Percentiles rank a stretch among this genome's conserved stretches.
phyloP scores from a whole-genome alignment of 2,888 invertebrate genomes.

The Brassicogethes aeneus region DNA sequence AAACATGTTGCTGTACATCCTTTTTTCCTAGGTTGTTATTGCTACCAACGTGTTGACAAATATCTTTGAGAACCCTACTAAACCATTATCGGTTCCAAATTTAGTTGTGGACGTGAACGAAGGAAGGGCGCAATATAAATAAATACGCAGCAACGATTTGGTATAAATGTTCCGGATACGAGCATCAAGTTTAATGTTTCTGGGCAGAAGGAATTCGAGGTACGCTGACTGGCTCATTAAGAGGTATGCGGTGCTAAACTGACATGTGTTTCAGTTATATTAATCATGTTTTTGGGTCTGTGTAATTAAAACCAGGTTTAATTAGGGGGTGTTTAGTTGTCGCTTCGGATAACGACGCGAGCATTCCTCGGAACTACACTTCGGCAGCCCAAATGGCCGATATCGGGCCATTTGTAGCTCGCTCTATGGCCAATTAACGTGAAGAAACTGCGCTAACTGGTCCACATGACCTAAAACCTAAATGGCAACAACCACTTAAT shows the following conservation, averaged over 20 bases:
- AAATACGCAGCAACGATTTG: too few species aligned
- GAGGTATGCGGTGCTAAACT: conserved; percentile 43
- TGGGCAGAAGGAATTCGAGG: conserved; percentile 31
- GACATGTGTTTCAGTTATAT: conserved; percentile 41
- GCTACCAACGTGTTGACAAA: too few species aligned
- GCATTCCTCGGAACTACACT: conserved; percentile 24
- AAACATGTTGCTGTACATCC: too few species aligned
- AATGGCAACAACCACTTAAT: too few species aligned
- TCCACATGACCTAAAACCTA: too few species aligned
- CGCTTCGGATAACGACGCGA: conserved; percentile 31
- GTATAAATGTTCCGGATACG: conserved; percentile 30
- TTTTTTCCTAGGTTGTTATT: too few species aligned
- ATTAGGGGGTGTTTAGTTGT: conserved; percentile 40
- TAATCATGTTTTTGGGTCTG: conserved; percentile 37
- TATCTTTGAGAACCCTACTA: too few species aligned
- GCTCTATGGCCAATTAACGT: conserved; percentile 1
- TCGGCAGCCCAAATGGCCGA: neutral
- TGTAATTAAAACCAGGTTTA: conserved; percentile 39
- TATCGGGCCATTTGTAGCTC: neutral
- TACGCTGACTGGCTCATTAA: conserved; percentile 38
- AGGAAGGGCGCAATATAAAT: too few species aligned
- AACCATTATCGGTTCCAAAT: too few species aligned
- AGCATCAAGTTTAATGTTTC: conserved; percentile 35
- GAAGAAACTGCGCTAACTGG: too few species aligned
- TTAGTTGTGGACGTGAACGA: too few species aligned